Base-by-base conservation (phyloP, 2,888 invertebrate genomes). In the Rapana venosa region DNA sequence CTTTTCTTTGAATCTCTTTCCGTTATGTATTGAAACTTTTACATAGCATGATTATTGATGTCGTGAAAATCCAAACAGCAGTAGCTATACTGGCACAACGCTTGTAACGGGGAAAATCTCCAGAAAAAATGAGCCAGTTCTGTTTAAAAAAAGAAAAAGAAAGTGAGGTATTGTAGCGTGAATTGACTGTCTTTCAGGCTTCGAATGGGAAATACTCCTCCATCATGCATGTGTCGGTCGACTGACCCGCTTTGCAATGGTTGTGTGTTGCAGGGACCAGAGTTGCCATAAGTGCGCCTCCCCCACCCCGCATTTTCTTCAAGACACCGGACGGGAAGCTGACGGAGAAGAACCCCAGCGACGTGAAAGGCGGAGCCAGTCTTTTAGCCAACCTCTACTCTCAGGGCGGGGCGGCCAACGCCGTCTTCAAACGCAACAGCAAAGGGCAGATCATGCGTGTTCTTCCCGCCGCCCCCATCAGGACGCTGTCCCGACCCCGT, bases 311-410 rank as follows among this genome's bases (percentile, higher is more conserved):
- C 66, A 89, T 89, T 30, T 89, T 89, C 47, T 89, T 83, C 85
- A 89, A 89, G 61, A 89, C 85, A 32, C 89, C 89, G 2, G 89
- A 89, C 36, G 89, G 88, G 11, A 89, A 89, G 83, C 85, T 89
- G 89, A 89, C 89, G 17, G 89, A 89, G 89, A 89, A 89, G 66
- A 89, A 85, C 74, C 89, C 89, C 0, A 84, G 74, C 56, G 89
- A 89, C 13, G 70, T 88, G 77, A 87, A 84, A n/a, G 79, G 61
- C 26, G 90, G 88, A 26, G 74, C 90, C 5, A 85, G 86, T 22
- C 87, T 91, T 26, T 77, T 91, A 58, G 85, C 90, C 32, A 90
- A 87, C 70, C 85, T 91, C 70, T 91, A 90, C 88, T 88, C 90
- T 32, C 91, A 91, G 89, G 90, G 88, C 32, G 84, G 90, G 35